phyloP scores from a whole-genome alignment of 2,888 invertebrate species.

The Pandemis heparana region DNA sequence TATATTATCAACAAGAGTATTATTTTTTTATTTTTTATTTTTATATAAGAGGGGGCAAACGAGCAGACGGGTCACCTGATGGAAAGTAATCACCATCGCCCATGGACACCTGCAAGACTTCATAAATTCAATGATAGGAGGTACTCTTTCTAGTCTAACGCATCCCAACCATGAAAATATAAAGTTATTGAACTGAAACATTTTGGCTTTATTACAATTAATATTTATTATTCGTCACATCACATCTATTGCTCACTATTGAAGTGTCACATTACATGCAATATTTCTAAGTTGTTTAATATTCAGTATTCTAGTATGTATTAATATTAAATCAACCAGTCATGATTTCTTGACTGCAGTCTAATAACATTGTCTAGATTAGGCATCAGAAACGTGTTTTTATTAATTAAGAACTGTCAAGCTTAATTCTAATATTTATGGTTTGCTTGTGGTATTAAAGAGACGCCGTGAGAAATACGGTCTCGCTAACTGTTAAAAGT shows the following conservation, averaged over 20 bases:
- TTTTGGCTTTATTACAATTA: no score
- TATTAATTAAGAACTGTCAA: constrained; percentile 31
- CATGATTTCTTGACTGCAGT: constrained; percentile 30
- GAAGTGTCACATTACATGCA: not conserved
- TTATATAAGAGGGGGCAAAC: no score
- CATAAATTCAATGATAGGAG: no score
- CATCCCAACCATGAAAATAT: no score
- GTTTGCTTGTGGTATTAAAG: constrained; percentile 11
- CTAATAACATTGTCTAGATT: constrained; percentile 26
- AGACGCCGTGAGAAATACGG: constrained; percentile 12
- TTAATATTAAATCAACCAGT: constrained; percentile 19
- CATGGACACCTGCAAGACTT: no score
- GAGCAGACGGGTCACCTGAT: no score
- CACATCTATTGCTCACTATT: not conserved
- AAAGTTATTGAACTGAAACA: no score
- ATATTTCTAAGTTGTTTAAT: constrained; percentile 29
- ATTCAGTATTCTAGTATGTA: constrained; percentile 17
- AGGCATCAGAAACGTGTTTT: constrained; percentile 19
- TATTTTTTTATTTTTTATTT: no score
- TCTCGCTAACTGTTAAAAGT: constrained; percentile 7
- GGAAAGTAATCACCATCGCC: no score
- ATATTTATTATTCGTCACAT: not conserved
- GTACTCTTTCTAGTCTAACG: no score
- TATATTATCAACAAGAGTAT: no score
- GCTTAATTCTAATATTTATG: constrained; percentile 23